A percentile compares a stretch with the other conserved stretches of the same genome.
Evolutionary conservation across 2,888 invertebrate species (phyloP).

Genomic region (Stenodera caucasica): DNA sequence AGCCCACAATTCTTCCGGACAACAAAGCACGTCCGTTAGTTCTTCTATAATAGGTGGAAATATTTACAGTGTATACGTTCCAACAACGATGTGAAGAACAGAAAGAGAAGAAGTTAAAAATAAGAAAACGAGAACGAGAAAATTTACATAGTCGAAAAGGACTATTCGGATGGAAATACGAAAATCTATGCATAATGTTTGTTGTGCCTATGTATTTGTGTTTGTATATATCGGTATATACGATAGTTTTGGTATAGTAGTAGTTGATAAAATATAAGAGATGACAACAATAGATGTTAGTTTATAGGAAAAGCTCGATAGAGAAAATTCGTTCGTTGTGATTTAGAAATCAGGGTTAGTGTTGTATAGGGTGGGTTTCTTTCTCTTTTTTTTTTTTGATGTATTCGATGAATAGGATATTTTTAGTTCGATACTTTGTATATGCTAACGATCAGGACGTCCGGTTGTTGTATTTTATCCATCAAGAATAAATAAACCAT

Average conservation of each 20-base stretch:
- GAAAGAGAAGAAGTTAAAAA: conserved; percentile 9
- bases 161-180: conserved; percentile 57
- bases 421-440: conserved; percentile 44
- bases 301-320: conserved; percentile 44
- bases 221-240: background rate
- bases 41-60: conserved; percentile 52
- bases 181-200: conserved; percentile 46
- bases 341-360: conserved; percentile 17
- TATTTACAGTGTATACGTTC: conserved; percentile 51
- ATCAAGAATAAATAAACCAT: conserved; percentile 53
- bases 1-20: conserved; percentile 40
- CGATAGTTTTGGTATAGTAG: conserved; percentile 45
- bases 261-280: conserved; percentile 57
- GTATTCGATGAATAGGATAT: conserved; percentile 47
- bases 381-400: conserved; percentile 44
- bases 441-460: conserved; percentile 54
- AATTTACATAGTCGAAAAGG: conserved; percentile 55
- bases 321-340: conserved; percentile 14
- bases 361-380: conserved; percentile 7
- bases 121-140: conserved; percentile 44
- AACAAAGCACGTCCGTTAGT: conserved; percentile 46
- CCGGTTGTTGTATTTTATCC: conserved; percentile 54
- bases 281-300: conserved; percentile 55
- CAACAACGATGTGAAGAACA: background rate
- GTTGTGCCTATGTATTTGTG: too few relatives aligned